Conservation (phyloP, 2,797 vertebrate species). For the Oreonectes daqikongensis region DNA sequence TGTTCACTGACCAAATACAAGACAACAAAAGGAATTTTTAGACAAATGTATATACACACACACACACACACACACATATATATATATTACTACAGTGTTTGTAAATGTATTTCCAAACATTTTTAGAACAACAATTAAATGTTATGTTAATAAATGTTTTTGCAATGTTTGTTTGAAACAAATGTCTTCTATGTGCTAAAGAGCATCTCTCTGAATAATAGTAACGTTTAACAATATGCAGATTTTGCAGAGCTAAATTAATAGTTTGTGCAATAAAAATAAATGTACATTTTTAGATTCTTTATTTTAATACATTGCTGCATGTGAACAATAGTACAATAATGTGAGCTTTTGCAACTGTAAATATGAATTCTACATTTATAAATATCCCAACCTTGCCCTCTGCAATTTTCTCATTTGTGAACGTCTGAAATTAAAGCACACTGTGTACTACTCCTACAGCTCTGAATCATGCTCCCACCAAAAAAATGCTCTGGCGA, state of each 20-base stretch:
- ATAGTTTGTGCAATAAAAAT: neutral
- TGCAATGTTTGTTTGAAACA: too few relatives aligned
- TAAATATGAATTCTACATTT: neutral
- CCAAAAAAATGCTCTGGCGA: neutral
- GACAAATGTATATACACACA: too few relatives aligned
- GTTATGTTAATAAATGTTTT: too few relatives aligned
- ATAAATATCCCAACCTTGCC: neutral
- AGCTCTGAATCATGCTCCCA: slow-evolving; percentile 18
- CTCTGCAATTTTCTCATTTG: slow-evolving; percentile 15
- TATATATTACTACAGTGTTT: too few relatives aligned
- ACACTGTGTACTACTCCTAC: slow-evolving; percentile 17
- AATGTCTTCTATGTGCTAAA: too few relatives aligned
- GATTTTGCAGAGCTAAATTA: neutral
- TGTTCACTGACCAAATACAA: neutral
- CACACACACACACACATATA: too few relatives aligned
- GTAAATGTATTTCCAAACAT: too few relatives aligned
- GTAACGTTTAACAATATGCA: too few relatives aligned
- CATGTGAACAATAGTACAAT: neutral
- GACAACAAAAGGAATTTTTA: neutral
- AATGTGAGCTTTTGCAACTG: neutral
- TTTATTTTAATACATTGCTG: neutral
- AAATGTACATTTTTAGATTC: neutral
- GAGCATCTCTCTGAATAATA: too few relatives aligned
- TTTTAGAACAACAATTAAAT: too few relatives aligned
- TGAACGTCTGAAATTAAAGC: slow-evolving; percentile 17